These are phyloP conservation scores for Muricea muricata DNA, from an alignment of 92 coral and sea anemone genomes.

Conservation along the genomic window DNA sequence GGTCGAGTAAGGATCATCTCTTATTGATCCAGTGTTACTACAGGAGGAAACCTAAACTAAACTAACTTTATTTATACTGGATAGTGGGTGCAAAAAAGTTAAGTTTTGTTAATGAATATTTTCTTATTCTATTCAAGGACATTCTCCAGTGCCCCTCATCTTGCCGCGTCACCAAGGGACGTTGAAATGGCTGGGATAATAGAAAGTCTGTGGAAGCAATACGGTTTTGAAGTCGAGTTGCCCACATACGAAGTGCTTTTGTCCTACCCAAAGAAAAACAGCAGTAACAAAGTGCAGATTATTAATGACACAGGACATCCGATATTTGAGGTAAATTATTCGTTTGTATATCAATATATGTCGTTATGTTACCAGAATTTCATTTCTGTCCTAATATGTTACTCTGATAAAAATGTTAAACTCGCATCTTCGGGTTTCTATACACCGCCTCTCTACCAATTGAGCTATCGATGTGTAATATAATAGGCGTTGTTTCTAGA, in stretches of 20 bases:
- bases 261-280: conserved; percentile 66
- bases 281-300: conserved; percentile 69
- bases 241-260: conserved; percentile 79
- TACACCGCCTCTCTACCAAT: no score
- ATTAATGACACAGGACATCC: conserved; percentile 55
- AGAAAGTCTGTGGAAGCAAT: conserved; percentile 69
- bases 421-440: no score
- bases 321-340: conserved; percentile 45
- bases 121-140: conserved; percentile 48
- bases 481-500: no score
- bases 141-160: conserved; percentile 79
- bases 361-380: no score
- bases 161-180: conserved; percentile 86
- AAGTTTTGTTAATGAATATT: not conserved
- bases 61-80: no score
- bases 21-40: no score
- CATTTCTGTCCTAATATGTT: no score
- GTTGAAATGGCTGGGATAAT: conserved; percentile 78
- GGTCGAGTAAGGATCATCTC: no score
- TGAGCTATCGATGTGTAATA: no score
- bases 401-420: no score
- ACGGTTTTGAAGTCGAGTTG: conserved; percentile 85
- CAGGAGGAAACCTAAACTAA: no score
- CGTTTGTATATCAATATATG: no score
- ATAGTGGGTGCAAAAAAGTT: not conserved